Base-by-base conservation (phyloP, 1,140 invertebrate genomes). In the Helicoverpa zea region DNA sequence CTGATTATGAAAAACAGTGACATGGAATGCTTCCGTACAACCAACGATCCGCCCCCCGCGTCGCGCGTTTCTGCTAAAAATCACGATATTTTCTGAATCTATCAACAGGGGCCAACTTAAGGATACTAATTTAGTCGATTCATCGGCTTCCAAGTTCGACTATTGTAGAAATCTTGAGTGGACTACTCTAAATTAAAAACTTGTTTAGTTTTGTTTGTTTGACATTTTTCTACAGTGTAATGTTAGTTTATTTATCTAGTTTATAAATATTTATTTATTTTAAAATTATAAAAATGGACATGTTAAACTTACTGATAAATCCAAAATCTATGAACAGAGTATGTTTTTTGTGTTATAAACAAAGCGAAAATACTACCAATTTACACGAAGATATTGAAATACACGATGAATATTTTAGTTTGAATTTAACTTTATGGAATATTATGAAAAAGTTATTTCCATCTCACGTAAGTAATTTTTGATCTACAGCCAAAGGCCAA, bases 361-460 rank as follows among this genome's bases (percentile, higher is more conserved):
- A 78, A 11, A 56, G 49, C 5, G 10, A 66, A 11, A 29, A 66
- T 16, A 35, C 18, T 3, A 54, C 30, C 54, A 3, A n/a, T 16
- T 52, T 78, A 43, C 61, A 78, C 18, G 75, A 78, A 29, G 30
- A 54, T n/a, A 78, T 66, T 12, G 75, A 78, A 66, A 78, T 78
- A 54, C 63, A 54, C 23, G 23, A 66, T 29, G 75, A 78, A 43
- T 66, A 78, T 30, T 35, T 66, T 11, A 73, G 11, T 73, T 58
- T 35, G 3, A 56, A 73, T 58, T 5, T 58, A 23, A 73, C 23
- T 49, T 73, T 73, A 11, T n/a, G 70, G 23, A 56, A 73, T 73
- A 73, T 73, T 13, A 73, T 73, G 70, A 56, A 73, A 43, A 43
- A 16, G n/a, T 43, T 73, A 16, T 73, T 73, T 58, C 70, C 70